Conservation (phyloP, 2,888 invertebrate species). For the Eretmocerus hayati region DNA sequence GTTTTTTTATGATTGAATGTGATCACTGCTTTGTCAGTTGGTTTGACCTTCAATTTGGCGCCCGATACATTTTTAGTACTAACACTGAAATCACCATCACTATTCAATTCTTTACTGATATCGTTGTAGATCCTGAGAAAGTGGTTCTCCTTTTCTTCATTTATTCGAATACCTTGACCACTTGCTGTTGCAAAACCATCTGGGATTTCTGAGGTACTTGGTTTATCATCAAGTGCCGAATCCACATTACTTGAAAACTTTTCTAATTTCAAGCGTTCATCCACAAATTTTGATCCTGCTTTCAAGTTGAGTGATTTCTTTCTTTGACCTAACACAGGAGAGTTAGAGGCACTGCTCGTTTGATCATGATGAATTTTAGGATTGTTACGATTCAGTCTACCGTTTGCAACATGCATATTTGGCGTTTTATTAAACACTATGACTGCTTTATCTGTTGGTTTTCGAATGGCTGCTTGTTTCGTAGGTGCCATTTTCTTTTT, state of each 20-base stretch:
- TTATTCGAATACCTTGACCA: slow-evolving; percentile 31
- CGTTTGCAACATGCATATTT: too few species aligned
- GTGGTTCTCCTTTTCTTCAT: slow-evolving; percentile 22
- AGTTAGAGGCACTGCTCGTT: too few species aligned
- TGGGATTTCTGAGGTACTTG: neutral
- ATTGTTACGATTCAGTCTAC: too few species aligned
- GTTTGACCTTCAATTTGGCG: neutral
- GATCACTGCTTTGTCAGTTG: neutral
- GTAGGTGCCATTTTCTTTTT: neutral
- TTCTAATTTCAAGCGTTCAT: too few species aligned
- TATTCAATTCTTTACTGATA: neutral
- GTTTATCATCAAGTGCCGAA: too few species aligned
- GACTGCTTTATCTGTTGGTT: neutral
- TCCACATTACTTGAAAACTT: too few species aligned
- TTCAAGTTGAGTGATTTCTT: too few species aligned
- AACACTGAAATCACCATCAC: slow-evolving; percentile 1
- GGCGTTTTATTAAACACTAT: neutral
- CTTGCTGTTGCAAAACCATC: slow-evolving; percentile 40
- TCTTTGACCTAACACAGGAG: too few species aligned
- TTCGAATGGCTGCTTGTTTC: neutral
- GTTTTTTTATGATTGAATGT: neutral
- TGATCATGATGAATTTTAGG: too few species aligned
- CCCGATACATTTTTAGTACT: slow-evolving; percentile 3
- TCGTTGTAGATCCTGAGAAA: slow-evolving; percentile 12
- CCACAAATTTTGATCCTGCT: too few species aligned